These are phyloP conservation scores for Malacoctenus gilli DNA, from an alignment of 2,797 vertebrate genomes.

Conservation along the genomic window DNA sequence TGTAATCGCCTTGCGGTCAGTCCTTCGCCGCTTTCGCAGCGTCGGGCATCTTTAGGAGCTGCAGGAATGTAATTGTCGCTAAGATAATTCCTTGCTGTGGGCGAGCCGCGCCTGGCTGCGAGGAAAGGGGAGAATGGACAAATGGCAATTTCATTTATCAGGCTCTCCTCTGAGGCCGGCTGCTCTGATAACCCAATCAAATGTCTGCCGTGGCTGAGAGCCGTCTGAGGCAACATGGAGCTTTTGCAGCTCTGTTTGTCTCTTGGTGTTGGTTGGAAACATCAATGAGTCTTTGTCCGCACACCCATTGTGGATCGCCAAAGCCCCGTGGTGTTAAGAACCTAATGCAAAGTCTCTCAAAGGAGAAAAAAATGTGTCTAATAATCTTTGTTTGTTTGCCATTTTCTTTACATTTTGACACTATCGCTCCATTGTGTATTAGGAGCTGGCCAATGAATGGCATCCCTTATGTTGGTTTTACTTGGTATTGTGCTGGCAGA, in stretches of 20 bases:
- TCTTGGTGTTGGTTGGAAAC: conserved; percentile 57
- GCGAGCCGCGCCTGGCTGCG: conserved; percentile 27
- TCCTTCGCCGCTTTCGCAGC: conserved; percentile 47
- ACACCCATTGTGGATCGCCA: conserved; percentile 44
- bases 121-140: conserved; percentile 50
- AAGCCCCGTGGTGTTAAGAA: conserved; percentile 38
- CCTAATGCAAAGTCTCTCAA: conserved; percentile 23
- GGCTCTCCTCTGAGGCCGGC: conserved; percentile 54
- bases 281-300: conserved; percentile 61
- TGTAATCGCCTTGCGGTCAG: conserved; percentile 60
- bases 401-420: conserved; percentile 33
- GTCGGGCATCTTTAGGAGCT: conserved; percentile 55
- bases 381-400: conserved; percentile 25
- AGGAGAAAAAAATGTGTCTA: conserved; percentile 19
- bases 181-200: conserved; percentile 70
- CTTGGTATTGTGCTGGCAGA: conserved; percentile 50
- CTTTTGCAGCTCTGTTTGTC: conserved; percentile 42
- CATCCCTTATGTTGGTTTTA: conserved; percentile 51
- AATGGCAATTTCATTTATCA: conserved; percentile 71
- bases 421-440: conserved; percentile 45
- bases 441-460: conserved; percentile 51
- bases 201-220: conserved; percentile 56
- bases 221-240: conserved; percentile 51
- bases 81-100: conserved; percentile 58
- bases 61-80: conserved; percentile 60